Evolutionary conservation across 2,113 vertebrate genomes (phyloP), one percentile per base, ranked within the genome.

Genomic region (Hippocampus guttulatus): DNA sequence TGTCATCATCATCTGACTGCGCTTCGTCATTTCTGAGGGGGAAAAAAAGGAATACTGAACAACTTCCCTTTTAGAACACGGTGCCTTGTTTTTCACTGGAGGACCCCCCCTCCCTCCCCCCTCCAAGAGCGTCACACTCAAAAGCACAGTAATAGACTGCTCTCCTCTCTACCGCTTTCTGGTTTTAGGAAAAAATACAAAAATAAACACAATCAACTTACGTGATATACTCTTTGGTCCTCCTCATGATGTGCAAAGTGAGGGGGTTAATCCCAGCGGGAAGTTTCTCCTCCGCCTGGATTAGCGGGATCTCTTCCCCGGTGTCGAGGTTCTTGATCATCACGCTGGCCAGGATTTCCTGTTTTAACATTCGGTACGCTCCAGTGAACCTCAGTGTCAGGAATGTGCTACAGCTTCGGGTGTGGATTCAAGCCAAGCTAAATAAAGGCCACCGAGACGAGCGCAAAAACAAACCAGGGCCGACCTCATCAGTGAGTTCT

Each of bases 291-390:
- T 99, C 97, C 0, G 97, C 97, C 88, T 98, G 92, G 87, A 96
- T 99, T 64, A 99, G 82, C 60, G 97, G 97, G 80, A 99, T 99
- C 92, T 99, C 97, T 90, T 99, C 97, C 71, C 97, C 97, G 3
- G 97, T 99, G 89, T 99, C 97, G 40, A 99, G 91, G 89, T 99
- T 99, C 90, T 99, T 99, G 85, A 99, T 98, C 97, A 99, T 99
- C 78, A 99, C 97, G 81, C 96, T 98, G 33, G 97, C 97, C 81
- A 99, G 90, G 86, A 99, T 99, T 93, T 99, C 97, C 97, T 99
- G 64, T 75, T 80, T 67, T 47, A 49, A 69, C 51, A 52, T 40
- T 45, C 51, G 18, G 23, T 10, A 14, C 30, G 43, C 27, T 21
- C 41, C 30, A 45, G 8, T 9, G 47, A 10, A 20, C 5, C 67